A percentile compares a stretch with the other conserved stretches of the same genome.
phyloP scores from a whole-genome alignment of 2,113 vertebrate species.

The Lampris incognitus region DNA sequence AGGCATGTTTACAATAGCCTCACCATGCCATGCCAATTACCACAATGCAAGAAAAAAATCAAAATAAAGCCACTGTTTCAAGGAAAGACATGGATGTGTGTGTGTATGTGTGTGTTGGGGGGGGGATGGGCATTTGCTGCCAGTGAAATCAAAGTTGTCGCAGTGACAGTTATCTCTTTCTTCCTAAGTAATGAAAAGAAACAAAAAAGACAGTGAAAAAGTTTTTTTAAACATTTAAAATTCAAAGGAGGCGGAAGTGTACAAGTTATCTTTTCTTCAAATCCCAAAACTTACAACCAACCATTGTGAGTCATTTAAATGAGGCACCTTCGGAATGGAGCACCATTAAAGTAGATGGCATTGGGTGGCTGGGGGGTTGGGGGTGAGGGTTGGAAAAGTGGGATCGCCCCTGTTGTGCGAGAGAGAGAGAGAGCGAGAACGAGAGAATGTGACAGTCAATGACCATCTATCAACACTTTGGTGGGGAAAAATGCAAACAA shows the following conservation, averaged over 20 bases:
- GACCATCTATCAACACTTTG: constrained; percentile 72
- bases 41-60: constrained; percentile 68
- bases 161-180: constrained; percentile 7
- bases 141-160: constrained; percentile 43
- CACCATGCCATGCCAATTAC: constrained; percentile 77
- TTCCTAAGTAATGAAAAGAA: constrained; percentile 22
- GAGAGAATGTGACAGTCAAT: constrained; percentile 65
- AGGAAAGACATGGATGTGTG: constrained; percentile 35
- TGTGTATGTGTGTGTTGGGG: constrained; percentile 6
- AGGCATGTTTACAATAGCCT: constrained; percentile 79
- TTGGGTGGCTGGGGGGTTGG: neutral
- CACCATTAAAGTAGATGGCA: constrained; percentile 36
- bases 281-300: constrained; percentile 38
- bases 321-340: constrained; percentile 60
- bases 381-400: neutral
- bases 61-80: constrained; percentile 66
- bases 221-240: constrained; percentile 24
- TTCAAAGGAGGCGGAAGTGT: constrained; percentile 40
- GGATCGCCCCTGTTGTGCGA: constrained; percentile 51
- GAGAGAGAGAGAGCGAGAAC: constrained; percentile 12
- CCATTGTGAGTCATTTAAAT: constrained; percentile 45
- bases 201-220: constrained; percentile 7
- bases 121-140: neutral
- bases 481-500: constrained; percentile 72
- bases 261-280: constrained; percentile 49